Base-by-base conservation (phyloP, 2,797 vertebrate species). In the Balearica regulorum region DNA sequence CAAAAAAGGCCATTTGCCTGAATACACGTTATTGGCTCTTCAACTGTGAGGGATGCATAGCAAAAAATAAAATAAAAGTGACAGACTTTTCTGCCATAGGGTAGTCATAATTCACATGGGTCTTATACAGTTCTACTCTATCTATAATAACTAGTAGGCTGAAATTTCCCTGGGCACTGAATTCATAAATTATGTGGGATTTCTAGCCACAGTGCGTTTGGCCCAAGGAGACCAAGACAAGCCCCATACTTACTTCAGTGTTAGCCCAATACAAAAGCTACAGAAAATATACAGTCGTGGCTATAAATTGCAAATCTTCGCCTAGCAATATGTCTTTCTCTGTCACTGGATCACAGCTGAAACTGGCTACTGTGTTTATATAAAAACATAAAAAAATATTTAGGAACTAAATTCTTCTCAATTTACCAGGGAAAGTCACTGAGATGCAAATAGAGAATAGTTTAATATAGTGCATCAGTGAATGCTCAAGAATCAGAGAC, bases 11-110 rank as follows among this genome's bases (percentile, higher is more conserved):
- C 31, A 31, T 95, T 85, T 95, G 28, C 72, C 55, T 77, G 90
- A 93, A 88, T 69, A 70, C 43, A 60, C 71, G 58, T 87, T 95
- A 65, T 81, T 78, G 81, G 81, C 72, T 96, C 48, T 89, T 65
- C 16, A 81, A 88, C 33, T 77, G 53, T 80, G 44, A 93, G 69
- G 28, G 66, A 53, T 48, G 54, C 12, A 82, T 49, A 90, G 70
- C 35, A 37, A 5, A 58, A 91, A 93, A 78, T 62, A 49, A 64
- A 82, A 66, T 62, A 49, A 64, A 82, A 66, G 17, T 70, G 33
- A 71, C 64, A 73, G 31, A 53, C 10, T 6, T 61, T 81, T 72
- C 66, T 90, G 51, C 75, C 76, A 20, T 61, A 43, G 39, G 26
- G 29, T 66, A 51, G 53, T 46, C 11, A 6, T 65, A 75, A 65